These are phyloP conservation scores for Diadophis punctatus DNA, from an alignment of 2,113 vertebrate genomes.

Conservation along the genomic window DNA sequence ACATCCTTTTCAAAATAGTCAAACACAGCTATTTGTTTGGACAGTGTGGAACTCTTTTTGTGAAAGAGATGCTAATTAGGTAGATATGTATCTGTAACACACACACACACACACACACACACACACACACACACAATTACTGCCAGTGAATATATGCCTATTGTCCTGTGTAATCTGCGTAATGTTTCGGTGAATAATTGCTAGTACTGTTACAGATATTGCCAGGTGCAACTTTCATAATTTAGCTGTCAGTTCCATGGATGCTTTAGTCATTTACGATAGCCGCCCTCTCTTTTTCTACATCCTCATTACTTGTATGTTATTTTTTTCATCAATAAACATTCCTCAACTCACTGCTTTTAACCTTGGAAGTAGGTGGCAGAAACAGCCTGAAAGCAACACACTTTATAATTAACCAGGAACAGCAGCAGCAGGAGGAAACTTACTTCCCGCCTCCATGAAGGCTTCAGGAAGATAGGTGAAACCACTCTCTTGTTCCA, in stretches of 20 bases:
- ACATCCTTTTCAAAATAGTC: neutral
- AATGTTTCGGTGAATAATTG: neutral
- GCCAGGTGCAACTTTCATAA: neutral
- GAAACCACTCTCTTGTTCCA: constrained; percentile 91
- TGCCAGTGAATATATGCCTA: neutral
- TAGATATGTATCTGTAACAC: neutral
- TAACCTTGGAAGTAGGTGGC: constrained; percentile 31
- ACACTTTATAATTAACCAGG: constrained; percentile 51
- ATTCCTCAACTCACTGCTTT: constrained; percentile 34
- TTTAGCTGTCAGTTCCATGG: neutral
- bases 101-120: neutral
- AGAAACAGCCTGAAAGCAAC: constrained; percentile 36
- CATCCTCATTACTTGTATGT: neutral
- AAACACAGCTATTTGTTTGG: constrained; percentile 7
- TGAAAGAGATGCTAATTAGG: constrained; percentile 8
- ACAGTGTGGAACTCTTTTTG: neutral
- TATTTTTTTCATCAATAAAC: neutral
- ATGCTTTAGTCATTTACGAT: neutral
- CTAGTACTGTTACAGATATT: neutral
- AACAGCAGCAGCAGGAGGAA: constrained; percentile 52
- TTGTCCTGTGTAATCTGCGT: neutral
- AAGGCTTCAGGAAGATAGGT: constrained; percentile 92
- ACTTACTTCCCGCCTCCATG: constrained; percentile 95
- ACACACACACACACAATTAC: neutral
- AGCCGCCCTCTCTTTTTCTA: neutral